phyloP scores from a whole-genome alignment of 2,797 vertebrate species.

The Lateolabrax maculatus region DNA sequence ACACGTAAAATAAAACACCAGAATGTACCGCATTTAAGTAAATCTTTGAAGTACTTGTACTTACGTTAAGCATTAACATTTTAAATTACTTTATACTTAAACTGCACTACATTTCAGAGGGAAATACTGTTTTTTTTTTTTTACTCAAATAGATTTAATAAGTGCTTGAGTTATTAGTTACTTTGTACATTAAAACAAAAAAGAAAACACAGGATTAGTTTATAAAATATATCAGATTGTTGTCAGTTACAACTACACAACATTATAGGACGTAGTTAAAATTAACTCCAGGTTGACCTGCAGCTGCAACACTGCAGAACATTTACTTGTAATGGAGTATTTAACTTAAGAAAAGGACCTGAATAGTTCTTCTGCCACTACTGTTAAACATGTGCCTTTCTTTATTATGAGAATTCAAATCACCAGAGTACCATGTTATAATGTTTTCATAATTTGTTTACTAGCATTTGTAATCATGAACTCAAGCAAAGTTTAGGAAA shows the following conservation, averaged over 20 bases:
- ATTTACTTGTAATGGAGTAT: background rate
- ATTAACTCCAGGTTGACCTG: background rate
- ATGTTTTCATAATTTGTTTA: slow-evolving; percentile 1
- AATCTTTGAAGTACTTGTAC: background rate
- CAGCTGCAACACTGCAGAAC: background rate
- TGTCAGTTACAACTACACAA: background rate
- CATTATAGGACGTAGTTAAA: background rate
- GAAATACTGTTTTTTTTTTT: background rate
- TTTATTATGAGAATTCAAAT: background rate
- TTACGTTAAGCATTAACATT: background rate
- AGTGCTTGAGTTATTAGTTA: background rate
- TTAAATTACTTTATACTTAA: background rate
- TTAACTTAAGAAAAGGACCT: background rate
- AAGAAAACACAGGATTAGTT: background rate
- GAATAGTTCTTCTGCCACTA: background rate
- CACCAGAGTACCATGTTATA: background rate
- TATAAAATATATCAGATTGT: background rate
- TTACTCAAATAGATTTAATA: background rate
- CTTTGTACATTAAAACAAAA: background rate
- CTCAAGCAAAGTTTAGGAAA: background rate
- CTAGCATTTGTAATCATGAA: background rate
- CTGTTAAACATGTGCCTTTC: background rate
- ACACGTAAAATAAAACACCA: background rate
- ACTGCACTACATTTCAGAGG: background rate
- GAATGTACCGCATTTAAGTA: background rate